Evolutionary conservation across 2,888 invertebrate species (phyloP).

Genomic region (Mythimna pallens): DNA sequence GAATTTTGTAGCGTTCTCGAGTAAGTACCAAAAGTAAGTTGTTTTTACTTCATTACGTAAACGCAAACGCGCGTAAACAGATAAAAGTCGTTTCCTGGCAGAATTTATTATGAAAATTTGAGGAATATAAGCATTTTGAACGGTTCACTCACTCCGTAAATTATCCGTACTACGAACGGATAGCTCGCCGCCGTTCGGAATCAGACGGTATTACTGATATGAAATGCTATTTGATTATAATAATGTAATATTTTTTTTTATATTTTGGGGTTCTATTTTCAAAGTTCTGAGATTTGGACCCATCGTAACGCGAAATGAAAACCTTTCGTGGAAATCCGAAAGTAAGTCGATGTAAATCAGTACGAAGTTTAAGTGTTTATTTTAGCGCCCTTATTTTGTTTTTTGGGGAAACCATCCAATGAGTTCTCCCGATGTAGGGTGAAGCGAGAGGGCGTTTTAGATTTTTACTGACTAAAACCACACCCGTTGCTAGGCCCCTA

Average conservation of each 20-base stretch:
- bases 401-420: no score
- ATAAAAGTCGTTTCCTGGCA: conserved; percentile 40
- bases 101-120: conserved; percentile 38
- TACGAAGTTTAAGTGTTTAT: no score
- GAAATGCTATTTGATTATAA: conserved; percentile 25
- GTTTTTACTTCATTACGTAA: conserved; percentile 38
- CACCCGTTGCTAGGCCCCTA: no score
- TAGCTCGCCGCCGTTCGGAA: conserved; percentile 9
- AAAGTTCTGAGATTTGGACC: not conserved
- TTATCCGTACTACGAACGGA: conserved; percentile 25
- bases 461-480: no score
- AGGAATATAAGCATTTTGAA: conserved; percentile 25
- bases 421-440: no score
- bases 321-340: not conserved
- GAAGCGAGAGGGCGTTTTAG: no score
- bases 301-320: not conserved
- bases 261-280: conserved; percentile 5
- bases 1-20: conserved; percentile 16
- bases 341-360: not conserved
- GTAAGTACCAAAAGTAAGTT: conserved; percentile 11
- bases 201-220: conserved; percentile 17
- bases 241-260: conserved; percentile 3
- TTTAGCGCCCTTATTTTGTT: no score
- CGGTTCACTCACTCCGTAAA: conserved; percentile 30
- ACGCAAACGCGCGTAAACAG: no score